Evolutionary conservation across 2,113 vertebrate genomes (phyloP).

Genomic region (Acanthochromis polyacanthus): DNA sequence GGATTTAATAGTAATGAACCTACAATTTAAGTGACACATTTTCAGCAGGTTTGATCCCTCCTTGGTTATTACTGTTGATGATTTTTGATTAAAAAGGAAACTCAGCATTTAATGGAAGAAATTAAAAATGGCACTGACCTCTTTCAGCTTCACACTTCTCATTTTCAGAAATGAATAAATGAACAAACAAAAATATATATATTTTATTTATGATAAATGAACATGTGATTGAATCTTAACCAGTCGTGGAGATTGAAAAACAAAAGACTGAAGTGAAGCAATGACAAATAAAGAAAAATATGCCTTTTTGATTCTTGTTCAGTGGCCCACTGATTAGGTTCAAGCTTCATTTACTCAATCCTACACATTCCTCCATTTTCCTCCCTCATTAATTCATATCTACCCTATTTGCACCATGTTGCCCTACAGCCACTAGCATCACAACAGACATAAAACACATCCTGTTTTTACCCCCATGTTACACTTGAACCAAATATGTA

Average conservation of each 20-base stretch:
- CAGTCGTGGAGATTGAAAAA: not conserved
- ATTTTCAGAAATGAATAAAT: slow-evolving; percentile 50
- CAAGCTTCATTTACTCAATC: too few relatives aligned
- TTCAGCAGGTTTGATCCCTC: not conserved
- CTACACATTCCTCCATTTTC: too few relatives aligned
- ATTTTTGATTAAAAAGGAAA: not conserved
- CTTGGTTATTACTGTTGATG: not conserved
- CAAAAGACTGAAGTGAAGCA: not conserved
- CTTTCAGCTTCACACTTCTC: slow-evolving; percentile 47
- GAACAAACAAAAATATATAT: slow-evolving; percentile 16
- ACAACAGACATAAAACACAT: too few relatives aligned
- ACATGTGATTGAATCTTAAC: not conserved
- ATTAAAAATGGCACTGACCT: slow-evolving; percentile 60
- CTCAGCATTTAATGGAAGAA: slow-evolving; percentile 11
- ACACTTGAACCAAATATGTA: too few relatives aligned
- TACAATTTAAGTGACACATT: not conserved
- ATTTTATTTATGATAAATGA: not conserved
- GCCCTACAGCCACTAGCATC: too few relatives aligned
- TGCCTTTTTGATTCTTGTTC: too few relatives aligned
- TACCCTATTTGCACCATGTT: too few relatives aligned
- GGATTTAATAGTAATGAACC: not conserved
- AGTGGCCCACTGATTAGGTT: too few relatives aligned
- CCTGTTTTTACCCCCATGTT: too few relatives aligned
- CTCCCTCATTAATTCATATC: too few relatives aligned
- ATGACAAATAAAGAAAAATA: not conserved